Evolutionary conservation across 2,888 invertebrate species (phyloP), one percentile per base, ranked within the genome.

Genomic region (Pristionchus maxplancki): DNA sequence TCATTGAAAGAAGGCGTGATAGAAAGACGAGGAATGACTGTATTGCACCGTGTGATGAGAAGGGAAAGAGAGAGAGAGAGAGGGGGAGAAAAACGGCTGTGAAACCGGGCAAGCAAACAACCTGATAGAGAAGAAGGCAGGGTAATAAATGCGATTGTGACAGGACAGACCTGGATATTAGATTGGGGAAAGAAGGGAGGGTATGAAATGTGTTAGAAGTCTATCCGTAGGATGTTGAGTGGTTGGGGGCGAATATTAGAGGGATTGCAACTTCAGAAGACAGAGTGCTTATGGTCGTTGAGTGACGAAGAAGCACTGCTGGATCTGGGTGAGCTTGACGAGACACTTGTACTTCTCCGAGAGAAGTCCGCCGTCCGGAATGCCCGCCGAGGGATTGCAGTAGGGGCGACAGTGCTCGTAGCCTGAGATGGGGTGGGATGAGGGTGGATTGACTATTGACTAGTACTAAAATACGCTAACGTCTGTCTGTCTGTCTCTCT

Each of bases 331-430:
- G 85, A 94, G 89, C 87, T 94, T 94, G 82, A 93, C 93, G 74
- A 94, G 90, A 87, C 94, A 94, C 87, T 93, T 93, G 92, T 94
- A 94, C 87, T 94, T 94, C 89, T 94, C 94, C 34, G 93, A 92
- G 86, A 94, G 91, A 90, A 93, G 93, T 31, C 94, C 94, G 40
- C 93, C 93, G 67, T 93, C 91, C 20, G 94, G 94, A 34, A 94
- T 90, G 9, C 94, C 94, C 40, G 92, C 94, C 6, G 94, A 91
- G 40, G 94, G 94, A 82, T 94, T 94, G 89, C 94, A 94, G 89
- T 94, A 94, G 44, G 94, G 94, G 48, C 93, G 92, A 87, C 94
- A 94, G 87, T 94, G 94, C 88, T 94, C 94, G 88, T 92, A 94
- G 67, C 94, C 94, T 87, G 31, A 0, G 40, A 62, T 62, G n/a